Evolutionary conservation across 2,888 invertebrate genomes (phyloP).

Genomic region (Caenorhabditis doughertyi): DNA sequence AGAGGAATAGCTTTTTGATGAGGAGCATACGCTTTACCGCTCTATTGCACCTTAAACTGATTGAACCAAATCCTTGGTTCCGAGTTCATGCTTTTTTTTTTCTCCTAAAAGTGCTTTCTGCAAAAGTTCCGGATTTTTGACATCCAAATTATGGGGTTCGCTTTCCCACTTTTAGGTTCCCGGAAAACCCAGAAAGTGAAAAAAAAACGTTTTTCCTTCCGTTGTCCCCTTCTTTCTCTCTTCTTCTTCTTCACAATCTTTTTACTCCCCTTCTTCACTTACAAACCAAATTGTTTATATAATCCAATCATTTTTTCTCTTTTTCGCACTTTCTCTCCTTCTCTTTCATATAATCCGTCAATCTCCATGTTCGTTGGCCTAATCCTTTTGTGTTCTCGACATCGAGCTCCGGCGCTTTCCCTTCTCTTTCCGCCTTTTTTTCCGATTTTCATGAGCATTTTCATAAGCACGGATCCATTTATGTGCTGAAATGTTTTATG

Average conservation of each 20-base stretch:
- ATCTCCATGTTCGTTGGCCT: slow-evolving; percentile 40
- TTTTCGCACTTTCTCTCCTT: slow-evolving; percentile 25
- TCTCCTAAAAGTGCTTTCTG: background rate
- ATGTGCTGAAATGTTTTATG: slow-evolving; percentile 59
- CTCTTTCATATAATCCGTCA: slow-evolving; percentile 39
- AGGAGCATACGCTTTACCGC: too few species aligned
- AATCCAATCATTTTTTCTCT: slow-evolving; percentile 44
- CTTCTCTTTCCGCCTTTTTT: slow-evolving; percentile 6
- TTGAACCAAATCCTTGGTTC: too few species aligned
- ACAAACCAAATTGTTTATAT: slow-evolving; percentile 52
- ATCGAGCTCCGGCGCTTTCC: slow-evolving; percentile 31
- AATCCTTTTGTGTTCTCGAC: slow-evolving; percentile 47
- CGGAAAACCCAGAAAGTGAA: background rate
- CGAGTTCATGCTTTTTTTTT: too few species aligned
- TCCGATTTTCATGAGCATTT: slow-evolving; percentile 41
- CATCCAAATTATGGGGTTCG: slow-evolving; percentile 34
- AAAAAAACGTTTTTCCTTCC: background rate
- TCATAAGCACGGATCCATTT: slow-evolving; percentile 33
- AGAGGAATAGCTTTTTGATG: too few species aligned
- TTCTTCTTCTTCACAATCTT: background rate
- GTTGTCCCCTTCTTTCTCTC: background rate
- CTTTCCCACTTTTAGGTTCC: background rate
- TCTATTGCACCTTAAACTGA: too few species aligned
- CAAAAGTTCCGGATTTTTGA: slow-evolving; percentile 20
- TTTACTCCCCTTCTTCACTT: slow-evolving; percentile 1